Percentiles rank a stretch among this genome's conserved stretches.
Conservation (phyloP, 2,888 invertebrate species). For the Melanargia galathea region DNA sequence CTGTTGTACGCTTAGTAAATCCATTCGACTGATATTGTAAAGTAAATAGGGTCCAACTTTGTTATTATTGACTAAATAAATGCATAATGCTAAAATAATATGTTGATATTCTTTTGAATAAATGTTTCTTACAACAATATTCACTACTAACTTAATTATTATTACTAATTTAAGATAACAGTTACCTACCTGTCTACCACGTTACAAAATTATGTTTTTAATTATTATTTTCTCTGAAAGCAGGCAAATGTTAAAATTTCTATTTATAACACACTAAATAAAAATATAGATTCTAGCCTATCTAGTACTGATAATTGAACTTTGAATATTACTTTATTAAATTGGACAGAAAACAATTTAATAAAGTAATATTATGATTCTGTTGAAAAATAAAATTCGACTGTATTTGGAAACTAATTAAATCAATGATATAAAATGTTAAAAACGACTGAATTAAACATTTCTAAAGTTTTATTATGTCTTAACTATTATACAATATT, state of each 20-base stretch:
- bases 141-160: neutral
- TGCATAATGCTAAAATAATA: too few species aligned
- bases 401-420: neutral
- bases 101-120: too few species aligned
- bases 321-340: too few species aligned
- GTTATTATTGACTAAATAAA: conserved; percentile 6
- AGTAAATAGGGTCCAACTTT: conserved; percentile 23
- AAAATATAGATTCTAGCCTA: neutral
- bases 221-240: neutral
- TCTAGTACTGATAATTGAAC: neutral
- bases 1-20: conserved; percentile 37
- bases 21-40: conserved; percentile 56
- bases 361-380: neutral
- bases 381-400: neutral
- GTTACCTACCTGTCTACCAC: too few species aligned
- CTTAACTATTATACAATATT: too few species aligned
- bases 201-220: neutral
- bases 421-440: neutral
- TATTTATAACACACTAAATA: conserved; percentile 1
- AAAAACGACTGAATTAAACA: too few species aligned
- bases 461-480: too few species aligned
- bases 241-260: neutral
- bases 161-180: too few species aligned
- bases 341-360: neutral
- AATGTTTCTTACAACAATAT: conserved; percentile 16